These are phyloP conservation scores for Clanis bilineata DNA, from an alignment of 2,888 invertebrate species.

Conservation along the genomic window DNA sequence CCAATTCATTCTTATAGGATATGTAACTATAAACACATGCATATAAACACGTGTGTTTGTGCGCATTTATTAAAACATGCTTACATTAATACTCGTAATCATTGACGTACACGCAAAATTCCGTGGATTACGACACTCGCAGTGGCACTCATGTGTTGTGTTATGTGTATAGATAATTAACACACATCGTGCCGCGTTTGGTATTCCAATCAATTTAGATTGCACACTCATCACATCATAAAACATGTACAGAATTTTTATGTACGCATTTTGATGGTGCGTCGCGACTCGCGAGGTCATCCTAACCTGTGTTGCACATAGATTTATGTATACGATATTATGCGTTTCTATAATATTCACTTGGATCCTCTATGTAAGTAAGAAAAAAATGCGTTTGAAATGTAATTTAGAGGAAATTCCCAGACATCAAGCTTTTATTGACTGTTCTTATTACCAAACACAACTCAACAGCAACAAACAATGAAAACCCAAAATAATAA, in stretches of 20 bases:
- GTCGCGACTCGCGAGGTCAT: not conserved
- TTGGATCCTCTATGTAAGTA: no score
- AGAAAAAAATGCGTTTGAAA: no score
- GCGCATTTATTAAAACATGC: not conserved
- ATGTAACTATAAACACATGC: no score
- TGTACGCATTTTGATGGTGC: slow-evolving; percentile 4
- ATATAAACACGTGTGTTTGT: no score
- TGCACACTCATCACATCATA: slow-evolving; percentile 41
- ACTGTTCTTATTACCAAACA: no score
- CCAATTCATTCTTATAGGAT: no score
- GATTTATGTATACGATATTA: no score
- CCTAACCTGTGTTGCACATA: not conserved
- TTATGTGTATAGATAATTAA: slow-evolving; percentile 38
- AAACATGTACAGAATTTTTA: slow-evolving; percentile 41
- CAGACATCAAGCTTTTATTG: no score
- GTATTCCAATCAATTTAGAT: slow-evolving; percentile 47
- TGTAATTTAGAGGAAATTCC: no score
- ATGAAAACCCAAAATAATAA: no score
- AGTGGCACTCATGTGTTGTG: slow-evolving; percentile 29
- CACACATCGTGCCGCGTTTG: slow-evolving; percentile 44
- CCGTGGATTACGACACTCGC: slow-evolving; percentile 29
- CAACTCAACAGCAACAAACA: no score
- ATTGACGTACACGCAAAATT: slow-evolving; percentile 20
- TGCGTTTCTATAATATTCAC: no score
- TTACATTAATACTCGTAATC: slow-evolving; percentile 1